Conservation (phyloP, 2,888 invertebrate genomes). For the Isotomurus palustris region DNA sequence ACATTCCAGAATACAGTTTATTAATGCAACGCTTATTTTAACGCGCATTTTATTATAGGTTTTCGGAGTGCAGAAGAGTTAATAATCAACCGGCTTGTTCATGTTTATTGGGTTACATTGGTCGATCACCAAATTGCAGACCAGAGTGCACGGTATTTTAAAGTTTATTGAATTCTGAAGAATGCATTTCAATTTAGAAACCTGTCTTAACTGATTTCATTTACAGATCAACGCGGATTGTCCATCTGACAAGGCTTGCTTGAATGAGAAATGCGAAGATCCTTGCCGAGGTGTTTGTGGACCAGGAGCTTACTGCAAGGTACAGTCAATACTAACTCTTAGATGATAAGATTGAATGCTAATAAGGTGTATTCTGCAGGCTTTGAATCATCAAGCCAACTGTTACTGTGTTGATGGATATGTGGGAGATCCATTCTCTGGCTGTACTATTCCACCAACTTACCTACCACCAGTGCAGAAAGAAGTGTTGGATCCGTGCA, state of each 20-base stretch:
- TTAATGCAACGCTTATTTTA: too few relatives aligned
- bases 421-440: slow-evolving; percentile 47
- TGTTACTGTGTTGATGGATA: slow-evolving; percentile 58
- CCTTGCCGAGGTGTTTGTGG: slow-evolving; percentile 85
- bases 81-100: slow-evolving; percentile 50
- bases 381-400: slow-evolving; percentile 48
- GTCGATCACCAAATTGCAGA: slow-evolving; percentile 56
- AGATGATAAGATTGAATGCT: background rate
- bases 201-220: too few relatives aligned
- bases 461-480: slow-evolving; percentile 6
- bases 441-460: slow-evolving; percentile 30
- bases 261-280: slow-evolving; percentile 70
- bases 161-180: too few relatives aligned
- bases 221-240: slow-evolving; percentile 58
- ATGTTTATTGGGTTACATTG: slow-evolving; percentile 67
- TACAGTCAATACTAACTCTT: slow-evolving; percentile 9
- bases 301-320: slow-evolving; percentile 49
- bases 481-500: slow-evolving; percentile 63
- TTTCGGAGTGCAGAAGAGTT: slow-evolving; percentile 58
- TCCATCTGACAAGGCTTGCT: slow-evolving; percentile 60
- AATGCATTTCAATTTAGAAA: too few relatives aligned
- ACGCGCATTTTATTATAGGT: too few relatives aligned
- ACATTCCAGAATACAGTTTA: too few relatives aligned
- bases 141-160: slow-evolving; percentile 41
- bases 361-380: slow-evolving; percentile 48